phyloP scores from a whole-genome alignment of 2,113 vertebrate genomes.

The Nycticorax nycticorax region DNA sequence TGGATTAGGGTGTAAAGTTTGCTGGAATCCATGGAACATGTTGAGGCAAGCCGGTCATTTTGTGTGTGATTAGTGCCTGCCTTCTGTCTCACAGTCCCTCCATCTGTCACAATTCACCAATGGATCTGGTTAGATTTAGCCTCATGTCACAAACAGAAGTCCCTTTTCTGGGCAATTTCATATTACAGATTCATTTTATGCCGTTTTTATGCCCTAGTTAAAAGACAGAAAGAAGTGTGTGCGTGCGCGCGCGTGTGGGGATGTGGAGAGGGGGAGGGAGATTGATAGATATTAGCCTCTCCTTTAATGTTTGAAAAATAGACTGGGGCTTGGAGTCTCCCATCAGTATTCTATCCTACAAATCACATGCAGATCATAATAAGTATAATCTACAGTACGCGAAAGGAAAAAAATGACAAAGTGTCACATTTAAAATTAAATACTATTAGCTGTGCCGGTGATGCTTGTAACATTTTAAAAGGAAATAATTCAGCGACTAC shows the following conservation, averaged over 20 bases:
- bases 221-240: conserved; percentile 63
- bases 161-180: conserved; percentile 85
- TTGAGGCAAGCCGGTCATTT: conserved; percentile 83
- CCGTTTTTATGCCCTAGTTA: conserved; percentile 77
- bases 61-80: conserved; percentile 83
- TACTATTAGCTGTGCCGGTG: conserved; percentile 44
- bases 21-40: conserved; percentile 88
- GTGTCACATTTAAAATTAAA: conserved; percentile 63
- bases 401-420: conserved; percentile 49
- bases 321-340: conserved; percentile 30
- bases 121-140: conserved; percentile 82
- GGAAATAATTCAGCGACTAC: conserved; percentile 45
- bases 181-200: conserved; percentile 80
- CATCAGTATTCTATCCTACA: conserved; percentile 35
- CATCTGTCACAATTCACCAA: conserved; percentile 87
- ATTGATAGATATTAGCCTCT: conserved; percentile 61
- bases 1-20: conserved; percentile 97
- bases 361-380: conserved; percentile 47
- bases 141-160: conserved; percentile 83
- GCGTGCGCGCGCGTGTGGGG: background rate
- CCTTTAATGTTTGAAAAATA: conserved; percentile 64
- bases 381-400: conserved; percentile 41
- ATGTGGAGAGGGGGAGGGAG: background rate
- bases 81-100: conserved; percentile 82
- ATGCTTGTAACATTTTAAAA: conserved; percentile 60